These are phyloP conservation scores for Mesoligia furuncula DNA, from an alignment of 2,888 invertebrate genomes.

Conservation along the genomic window DNA sequence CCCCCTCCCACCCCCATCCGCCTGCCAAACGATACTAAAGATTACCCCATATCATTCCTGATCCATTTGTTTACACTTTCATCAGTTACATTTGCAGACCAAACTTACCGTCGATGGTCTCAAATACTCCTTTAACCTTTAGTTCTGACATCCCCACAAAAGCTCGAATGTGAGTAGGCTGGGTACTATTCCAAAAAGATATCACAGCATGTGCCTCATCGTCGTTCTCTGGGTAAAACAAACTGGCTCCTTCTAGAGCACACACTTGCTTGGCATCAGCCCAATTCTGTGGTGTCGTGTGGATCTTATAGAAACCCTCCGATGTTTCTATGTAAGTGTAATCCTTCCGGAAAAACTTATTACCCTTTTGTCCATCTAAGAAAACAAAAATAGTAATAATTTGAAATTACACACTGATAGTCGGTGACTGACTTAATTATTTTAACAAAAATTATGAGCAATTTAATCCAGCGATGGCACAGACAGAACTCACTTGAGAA, in stretches of 20 bases:
- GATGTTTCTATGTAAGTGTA: slow-evolving; percentile 75
- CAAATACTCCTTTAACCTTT: slow-evolving; percentile 18
- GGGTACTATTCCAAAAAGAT: slow-evolving; percentile 70
- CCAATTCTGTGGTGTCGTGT: slow-evolving; percentile 77
- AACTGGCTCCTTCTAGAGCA: slow-evolving; percentile 75
- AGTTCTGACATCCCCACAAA: slow-evolving; percentile 75
- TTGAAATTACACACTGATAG: no score
- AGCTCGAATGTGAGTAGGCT: slow-evolving; percentile 62
- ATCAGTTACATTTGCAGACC: no score
- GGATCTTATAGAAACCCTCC: slow-evolving; percentile 81
- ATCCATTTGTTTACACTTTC: no score
- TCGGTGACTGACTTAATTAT: no score
- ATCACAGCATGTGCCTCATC: slow-evolving; percentile 73
- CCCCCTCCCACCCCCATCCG: no score
- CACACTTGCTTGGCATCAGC: slow-evolving; percentile 76
- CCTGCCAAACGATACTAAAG: no score
- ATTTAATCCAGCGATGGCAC: no score
- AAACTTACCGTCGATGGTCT: slow-evolving; percentile 15
- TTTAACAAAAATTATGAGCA: no score
- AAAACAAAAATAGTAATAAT: not conserved
- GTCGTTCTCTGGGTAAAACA: slow-evolving; percentile 79
- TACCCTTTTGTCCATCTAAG: slow-evolving; percentile 74
- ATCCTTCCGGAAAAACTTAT: slow-evolving; percentile 79
- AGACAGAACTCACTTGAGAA: no score
- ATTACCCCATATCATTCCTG: no score